phyloP scores from a whole-genome alignment of 1,140 invertebrate genomes.

The Sarcophaga peregrina region DNA sequence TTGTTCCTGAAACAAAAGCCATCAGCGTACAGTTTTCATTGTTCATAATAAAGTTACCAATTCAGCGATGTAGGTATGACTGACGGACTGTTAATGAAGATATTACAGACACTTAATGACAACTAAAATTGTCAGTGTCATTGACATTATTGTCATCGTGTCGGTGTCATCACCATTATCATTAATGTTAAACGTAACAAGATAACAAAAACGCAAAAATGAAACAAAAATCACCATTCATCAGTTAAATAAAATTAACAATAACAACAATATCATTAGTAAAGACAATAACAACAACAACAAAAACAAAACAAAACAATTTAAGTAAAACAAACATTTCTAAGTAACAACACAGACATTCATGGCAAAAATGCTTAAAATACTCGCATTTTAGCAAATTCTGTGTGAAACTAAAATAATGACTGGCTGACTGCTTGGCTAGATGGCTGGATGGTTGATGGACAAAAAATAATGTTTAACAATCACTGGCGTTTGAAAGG shows the following conservation, averaged over 20 bases:
- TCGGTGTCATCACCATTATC: slow-evolving; percentile 14
- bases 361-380: too few relatives aligned
- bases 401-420: too few relatives aligned
- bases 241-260: slow-evolving; percentile 33
- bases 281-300: slow-evolving; percentile 1
- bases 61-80: background rate
- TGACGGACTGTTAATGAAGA: background rate
- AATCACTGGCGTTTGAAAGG: too few relatives aligned
- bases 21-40: background rate
- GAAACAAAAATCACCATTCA: slow-evolving; percentile 3
- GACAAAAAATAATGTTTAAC: too few relatives aligned
- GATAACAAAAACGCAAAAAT: slow-evolving; percentile 13
- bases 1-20: background rate
- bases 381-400: too few relatives aligned
- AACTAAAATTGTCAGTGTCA: slow-evolving; percentile 23
- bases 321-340: background rate
- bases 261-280: background rate
- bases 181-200: slow-evolving; percentile 26
- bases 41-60: too few relatives aligned
- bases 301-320: slow-evolving; percentile 1
- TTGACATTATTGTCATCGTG: background rate
- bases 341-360: background rate
- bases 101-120: slow-evolving; percentile 38
- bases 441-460: too few relatives aligned
- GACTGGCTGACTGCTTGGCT: too few relatives aligned